Evolutionary conservation across 2,888 invertebrate genomes (phyloP), one percentile per base, ranked within the genome.

Genomic region (Hypselothyrea guttata): DNA sequence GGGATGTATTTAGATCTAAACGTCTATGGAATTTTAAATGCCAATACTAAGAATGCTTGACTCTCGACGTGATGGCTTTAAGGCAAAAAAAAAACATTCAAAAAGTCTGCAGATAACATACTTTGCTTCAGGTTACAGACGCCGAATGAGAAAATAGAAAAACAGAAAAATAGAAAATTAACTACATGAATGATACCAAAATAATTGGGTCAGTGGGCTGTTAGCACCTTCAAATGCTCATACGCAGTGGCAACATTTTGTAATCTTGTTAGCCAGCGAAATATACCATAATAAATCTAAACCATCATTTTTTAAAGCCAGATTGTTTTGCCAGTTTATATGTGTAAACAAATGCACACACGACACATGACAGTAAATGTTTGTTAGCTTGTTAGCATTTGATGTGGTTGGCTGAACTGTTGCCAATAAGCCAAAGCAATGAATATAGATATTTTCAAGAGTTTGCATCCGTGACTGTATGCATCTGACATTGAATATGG

Each of bases 91-190:
- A 9, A 33, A 54, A 38, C 22, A 22, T 22, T 5, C 22, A 22
- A 11, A 47, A 54, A 54, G 59, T 65, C 73, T 62, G 56, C 40
- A 61, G 55, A 54, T 31, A 53, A 47, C 34, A 34, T 41, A 54
- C 34, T 66, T 59, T 41, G 62, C 78, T 71, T 64, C 41, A 35
- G 84, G 84, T 47, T 64, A 77, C 74, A 77, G 84, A 82, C 78
- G 62, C 64, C 57, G 40, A 16, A 37, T n/a, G 1, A 22, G 15
- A 16, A 16, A 15, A 16, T 4, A 16, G 16, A 22, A 22, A 22
- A 37, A 16, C 16, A 67, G 22, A 47, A 59, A 51, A 56, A 22
- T 37, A 45, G 44, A 38, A n/a, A n/a, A 67, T 48, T 54, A 52
- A 45, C 37, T 28, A 18, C 13, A 42, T 30, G 38, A 48, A 58